These are phyloP conservation scores for Leuctra nigra DNA, from an alignment of 2,888 invertebrate genomes.

Conservation along the genomic window DNA sequence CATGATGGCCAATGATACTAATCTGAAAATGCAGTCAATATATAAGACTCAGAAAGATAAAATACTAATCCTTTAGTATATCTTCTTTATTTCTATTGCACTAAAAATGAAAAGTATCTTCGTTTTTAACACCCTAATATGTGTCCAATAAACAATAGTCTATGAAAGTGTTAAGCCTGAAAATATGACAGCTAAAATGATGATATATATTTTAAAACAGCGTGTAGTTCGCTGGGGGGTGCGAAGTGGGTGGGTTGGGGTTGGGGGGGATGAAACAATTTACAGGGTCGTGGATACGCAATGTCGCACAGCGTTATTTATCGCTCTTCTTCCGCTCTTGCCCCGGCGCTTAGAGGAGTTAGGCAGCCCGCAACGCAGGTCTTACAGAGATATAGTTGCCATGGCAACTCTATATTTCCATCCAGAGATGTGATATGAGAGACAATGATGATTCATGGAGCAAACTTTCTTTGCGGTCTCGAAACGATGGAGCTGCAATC, in stretches of 20 bases:
- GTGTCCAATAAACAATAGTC: too few relatives aligned
- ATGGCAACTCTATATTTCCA: conserved; percentile 7
- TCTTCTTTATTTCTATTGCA: too few relatives aligned
- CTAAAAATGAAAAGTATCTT: too few relatives aligned
- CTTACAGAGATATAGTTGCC: neutral
- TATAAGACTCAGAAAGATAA: too few relatives aligned
- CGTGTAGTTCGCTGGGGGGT: neutral
- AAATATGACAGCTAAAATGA: too few relatives aligned
- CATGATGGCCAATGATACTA: too few relatives aligned
- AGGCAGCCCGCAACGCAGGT: neutral
- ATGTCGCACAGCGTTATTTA: conserved; percentile 20
- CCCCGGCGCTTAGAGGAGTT: conserved; percentile 1
- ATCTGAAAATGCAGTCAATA: too few relatives aligned
- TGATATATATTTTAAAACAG: conserved; percentile 8
- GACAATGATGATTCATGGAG: conserved; percentile 16
- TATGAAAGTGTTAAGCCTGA: too few relatives aligned
- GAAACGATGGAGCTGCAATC: neutral
- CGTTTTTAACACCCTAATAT: too few relatives aligned
- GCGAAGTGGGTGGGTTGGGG: too few relatives aligned
- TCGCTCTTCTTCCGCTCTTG: conserved; percentile 12
- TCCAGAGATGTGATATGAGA: conserved; percentile 14
- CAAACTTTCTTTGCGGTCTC: neutral
- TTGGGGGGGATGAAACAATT: conserved; percentile 18
- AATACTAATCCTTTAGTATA: too few relatives aligned
- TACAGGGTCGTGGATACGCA: conserved; percentile 16